Evolutionary conservation across 2,888 invertebrate species (phyloP), one percentile per base, ranked within the genome.

Genomic region (Dermolepida albohirtum): DNA sequence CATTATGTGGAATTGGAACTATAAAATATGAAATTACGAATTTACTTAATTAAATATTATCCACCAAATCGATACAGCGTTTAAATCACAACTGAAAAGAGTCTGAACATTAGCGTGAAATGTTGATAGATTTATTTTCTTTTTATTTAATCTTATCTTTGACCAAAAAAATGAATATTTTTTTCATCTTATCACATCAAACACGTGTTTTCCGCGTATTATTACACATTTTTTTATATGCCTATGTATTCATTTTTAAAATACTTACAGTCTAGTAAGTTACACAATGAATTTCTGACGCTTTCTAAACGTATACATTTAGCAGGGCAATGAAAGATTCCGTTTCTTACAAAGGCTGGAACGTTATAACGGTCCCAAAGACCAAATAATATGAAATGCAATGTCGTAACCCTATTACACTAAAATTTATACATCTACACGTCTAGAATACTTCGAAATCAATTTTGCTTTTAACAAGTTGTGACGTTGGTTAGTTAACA

Each of bases 1-100:
- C 82, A 83, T 83, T 49, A 62, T 66, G 10, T 29, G 14, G 4
- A 27, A 7, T n/a, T 12, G 7, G 5, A 40, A 41, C 41, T 49
- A 34, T 52, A 64, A 65, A 29, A 8, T 11, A 12, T 8, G 27
- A 27, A 14, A 47, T 17, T 5, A 16, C 11, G n/a, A 27, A 12
- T 12, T 10, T 41, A 40, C 7, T 39, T 57, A 22, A 12, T 22
- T 16, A 11, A 10, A 44, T 27, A 10, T 11, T n/a, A 22, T 22
- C 4, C 22, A 22, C 22, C 4, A 22, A 22, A 22, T 22, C 22
- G 22, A 22, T 22, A 22, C 22, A 4, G 22, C 4, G 22, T 1
- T 22, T 22, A 22, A 22, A 22, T 2, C 22, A 4, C 22, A 2
- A 4, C 22, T 4, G 22, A 22, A 22, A 22, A 22, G 22, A 22